Percentiles rank a stretch among this genome's conserved stretches.
These are phyloP conservation scores for Turdus rufiventris DNA, from an alignment of 2,113 vertebrate genomes.

Conservation along the genomic window DNA sequence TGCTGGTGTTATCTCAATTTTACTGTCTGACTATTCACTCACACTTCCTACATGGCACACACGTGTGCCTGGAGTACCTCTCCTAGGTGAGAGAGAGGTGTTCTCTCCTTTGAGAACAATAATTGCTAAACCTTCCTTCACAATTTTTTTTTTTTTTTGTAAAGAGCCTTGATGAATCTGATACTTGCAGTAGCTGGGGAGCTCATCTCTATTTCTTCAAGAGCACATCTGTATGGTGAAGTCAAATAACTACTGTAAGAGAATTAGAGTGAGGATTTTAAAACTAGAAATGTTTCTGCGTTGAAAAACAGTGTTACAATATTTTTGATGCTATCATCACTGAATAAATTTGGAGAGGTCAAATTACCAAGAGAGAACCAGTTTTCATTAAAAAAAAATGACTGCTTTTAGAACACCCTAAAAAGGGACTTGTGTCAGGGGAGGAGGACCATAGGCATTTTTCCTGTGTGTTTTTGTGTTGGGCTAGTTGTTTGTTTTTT, in stretches of 20 bases:
- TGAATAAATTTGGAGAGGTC: not conserved
- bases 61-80: not conserved
- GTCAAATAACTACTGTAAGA: not conserved
- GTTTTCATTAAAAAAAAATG: accelerated
- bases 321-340: not conserved
- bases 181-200: not conserved
- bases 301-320: not conserved
- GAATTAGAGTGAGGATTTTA: not conserved
- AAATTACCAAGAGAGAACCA: not conserved
- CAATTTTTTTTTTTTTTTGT: too few relatives aligned
- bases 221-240: not conserved
- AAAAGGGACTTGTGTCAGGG: not conserved
- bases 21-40: not conserved
- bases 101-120: not conserved
- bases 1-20: not conserved
- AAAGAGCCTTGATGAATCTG: not conserved
- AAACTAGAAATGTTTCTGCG: not conserved
- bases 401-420: not conserved
- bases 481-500: too few relatives aligned
- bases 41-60: not conserved
- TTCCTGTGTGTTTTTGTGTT: not conserved
- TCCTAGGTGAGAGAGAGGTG: not conserved
- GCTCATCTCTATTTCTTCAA: not conserved
- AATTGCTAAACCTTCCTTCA: not conserved
- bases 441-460: too few relatives aligned